Percentiles rank a stretch among this genome's conserved stretches.
Evolutionary conservation across 2,797 vertebrate genomes (phyloP).

Genomic region (Lepilemur septentrionalis): DNA sequence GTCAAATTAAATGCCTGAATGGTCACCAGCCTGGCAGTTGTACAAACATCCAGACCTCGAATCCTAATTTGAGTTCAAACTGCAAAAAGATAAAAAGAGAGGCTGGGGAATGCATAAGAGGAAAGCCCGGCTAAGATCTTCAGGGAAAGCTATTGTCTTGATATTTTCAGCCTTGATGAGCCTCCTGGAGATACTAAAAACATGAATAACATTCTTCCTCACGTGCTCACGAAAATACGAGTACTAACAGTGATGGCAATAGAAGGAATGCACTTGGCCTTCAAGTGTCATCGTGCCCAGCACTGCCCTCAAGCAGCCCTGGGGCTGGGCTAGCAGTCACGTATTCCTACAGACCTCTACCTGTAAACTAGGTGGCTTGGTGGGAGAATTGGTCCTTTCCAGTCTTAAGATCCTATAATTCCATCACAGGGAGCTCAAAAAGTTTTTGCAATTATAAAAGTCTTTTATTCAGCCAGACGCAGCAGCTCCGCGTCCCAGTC

Average conservation of each 20-base stretch:
- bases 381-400: neutral
- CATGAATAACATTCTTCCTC: slow-evolving; percentile 43
- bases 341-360: neutral
- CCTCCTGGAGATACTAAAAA: slow-evolving; percentile 70
- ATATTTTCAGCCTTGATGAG: slow-evolving; percentile 60
- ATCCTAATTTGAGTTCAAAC: slow-evolving; percentile 6
- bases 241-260: slow-evolving; percentile 45
- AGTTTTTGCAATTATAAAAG: neutral
- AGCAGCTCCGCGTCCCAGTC: fast-evolving
- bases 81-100: slow-evolving; percentile 13
- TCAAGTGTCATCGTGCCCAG: neutral
- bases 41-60: neutral
- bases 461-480: neutral
- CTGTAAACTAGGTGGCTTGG: neutral
- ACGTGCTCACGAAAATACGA: slow-evolving; percentile 16
- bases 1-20: neutral
- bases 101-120: slow-evolving; percentile 33
- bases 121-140: slow-evolving; percentile 51
- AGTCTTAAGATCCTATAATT: neutral
- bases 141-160: slow-evolving; percentile 59
- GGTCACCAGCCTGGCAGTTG: neutral
- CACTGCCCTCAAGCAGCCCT: neutral
- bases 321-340: neutral
- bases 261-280: slow-evolving; percentile 23
- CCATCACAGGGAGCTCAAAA: neutral